These are phyloP conservation scores for Ahaetulla prasina DNA, from an alignment of 2,113 vertebrate genomes.

Conservation along the genomic window DNA sequence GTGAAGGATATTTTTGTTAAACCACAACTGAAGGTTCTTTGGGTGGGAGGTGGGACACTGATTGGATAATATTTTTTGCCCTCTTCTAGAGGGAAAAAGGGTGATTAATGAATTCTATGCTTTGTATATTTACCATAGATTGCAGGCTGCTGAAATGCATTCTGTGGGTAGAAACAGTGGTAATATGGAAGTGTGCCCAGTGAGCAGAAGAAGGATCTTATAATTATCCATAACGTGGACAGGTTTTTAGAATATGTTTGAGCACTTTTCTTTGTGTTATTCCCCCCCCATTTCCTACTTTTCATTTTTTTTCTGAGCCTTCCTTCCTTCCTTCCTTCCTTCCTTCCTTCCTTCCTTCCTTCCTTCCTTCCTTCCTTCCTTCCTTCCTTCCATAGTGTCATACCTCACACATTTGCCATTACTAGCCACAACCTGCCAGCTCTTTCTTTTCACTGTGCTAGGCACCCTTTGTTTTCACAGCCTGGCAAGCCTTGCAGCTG, in stretches of 20 bases:
- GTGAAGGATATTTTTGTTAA: not conserved
- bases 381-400: constrained; percentile 50
- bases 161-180: not conserved
- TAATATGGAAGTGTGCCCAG: not conserved
- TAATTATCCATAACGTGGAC: constrained; percentile 37
- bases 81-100: not conserved
- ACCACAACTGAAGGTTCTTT: not conserved
- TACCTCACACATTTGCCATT: constrained; percentile 79
- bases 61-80: not conserved
- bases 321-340: constrained; percentile 16
- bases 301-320: accelerated
- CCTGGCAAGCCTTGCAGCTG: constrained; percentile 81
- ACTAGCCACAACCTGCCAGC: constrained; percentile 81
- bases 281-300: not conserved
- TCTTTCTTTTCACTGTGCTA: constrained; percentile 70
- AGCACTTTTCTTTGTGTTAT: not conserved
- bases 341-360: not conserved
- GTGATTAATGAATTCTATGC: not conserved
- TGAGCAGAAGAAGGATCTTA: constrained; percentile 54
- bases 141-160: not conserved
- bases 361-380: not conserved
- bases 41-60: not conserved
- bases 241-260: not conserved
- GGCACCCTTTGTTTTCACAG: constrained; percentile 72
- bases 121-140: not conserved